Percentiles rank a stretch among this genome's conserved stretches.
These are phyloP conservation scores for Lytechinus variegatus DNA, from an alignment of 35 echinoderm and acorn worm genomes.

Conservation along the genomic window DNA sequence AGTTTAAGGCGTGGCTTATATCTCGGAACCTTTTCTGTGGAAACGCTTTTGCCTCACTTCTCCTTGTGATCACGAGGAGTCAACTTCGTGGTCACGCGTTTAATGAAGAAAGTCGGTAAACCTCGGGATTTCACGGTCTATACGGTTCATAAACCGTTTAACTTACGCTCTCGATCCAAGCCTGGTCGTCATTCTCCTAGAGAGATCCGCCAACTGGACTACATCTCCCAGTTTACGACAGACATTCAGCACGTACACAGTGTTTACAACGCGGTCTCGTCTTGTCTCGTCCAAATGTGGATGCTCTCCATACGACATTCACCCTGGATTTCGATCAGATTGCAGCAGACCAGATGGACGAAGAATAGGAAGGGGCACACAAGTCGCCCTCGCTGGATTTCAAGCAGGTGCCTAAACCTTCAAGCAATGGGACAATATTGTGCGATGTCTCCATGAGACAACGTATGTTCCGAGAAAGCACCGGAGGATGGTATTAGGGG, in stretches of 20 bases:
- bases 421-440: conserved; percentile 16
- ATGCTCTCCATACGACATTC: background rate
- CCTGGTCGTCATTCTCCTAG: conserved; percentile 61
- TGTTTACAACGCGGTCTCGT: conserved; percentile 37
- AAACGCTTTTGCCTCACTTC: too few relatives aligned
- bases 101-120: too few relatives aligned
- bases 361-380: background rate
- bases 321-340: background rate
- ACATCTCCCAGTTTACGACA: too few relatives aligned
- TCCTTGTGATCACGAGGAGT: too few relatives aligned
- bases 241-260: conserved; percentile 12
- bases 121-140: background rate
- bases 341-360: too few relatives aligned
- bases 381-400: too few relatives aligned
- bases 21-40: too few relatives aligned
- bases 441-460: background rate
- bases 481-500: background rate
- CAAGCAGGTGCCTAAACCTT: too few relatives aligned
- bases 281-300: background rate
- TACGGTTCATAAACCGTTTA: background rate
- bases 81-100: too few relatives aligned
- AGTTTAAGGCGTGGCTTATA: too few relatives aligned
- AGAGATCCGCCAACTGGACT: conserved; percentile 60
- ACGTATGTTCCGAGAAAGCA: background rate
- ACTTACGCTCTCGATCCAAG: conserved; percentile 48